Evolutionary conservation across 2,888 invertebrate species (phyloP), one percentile per base, ranked within the genome.

Genomic region (Unio delphinus): DNA sequence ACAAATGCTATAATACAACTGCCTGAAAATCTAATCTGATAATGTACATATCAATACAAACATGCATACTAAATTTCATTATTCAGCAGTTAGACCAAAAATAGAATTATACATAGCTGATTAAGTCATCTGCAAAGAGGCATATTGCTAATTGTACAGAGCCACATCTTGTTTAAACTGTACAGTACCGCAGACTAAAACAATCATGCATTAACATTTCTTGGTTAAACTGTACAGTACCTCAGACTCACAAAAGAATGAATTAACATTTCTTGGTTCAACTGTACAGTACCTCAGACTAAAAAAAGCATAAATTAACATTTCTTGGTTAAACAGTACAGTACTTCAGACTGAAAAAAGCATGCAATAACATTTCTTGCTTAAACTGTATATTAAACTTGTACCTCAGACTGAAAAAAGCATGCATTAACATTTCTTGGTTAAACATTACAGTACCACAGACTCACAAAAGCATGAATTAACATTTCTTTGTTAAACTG

Each of bases 191-290:
- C 23, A 23, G 23, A 23, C 23, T 23, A 23, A 4, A 97, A 6
- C 0, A 34, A 34, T 7, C 7, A 7, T 34, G 34, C 17, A 28
- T n/a, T 28, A 15, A 68, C 8, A 45, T 20, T 30, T 15, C 6
- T 30, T 26, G 15, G 55, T 7, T 28, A 28, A 58, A 20, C 7
- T 45, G 18, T 8, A 30, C 45, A 71, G 64, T 73, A 88, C 89
- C 93, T 95, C 96, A 2, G 92, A 92, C 74, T 92, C 92, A 4
- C 97, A 28, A 28, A 34, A 34, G 7, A 7, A 0, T 34, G 34
- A 7, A 34, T 34, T 34, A 7, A 34, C 34, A 6, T 34, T 34
- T 34, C 8, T 3, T 28, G 28, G 28, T 28, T 3, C 2, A 28
- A 28, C 28, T 28, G 28, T 3, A 28, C 3, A 28, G 28, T 28